phyloP scores from a whole-genome alignment of 1,140 invertebrate species.

The Eumeta japonica region DNA sequence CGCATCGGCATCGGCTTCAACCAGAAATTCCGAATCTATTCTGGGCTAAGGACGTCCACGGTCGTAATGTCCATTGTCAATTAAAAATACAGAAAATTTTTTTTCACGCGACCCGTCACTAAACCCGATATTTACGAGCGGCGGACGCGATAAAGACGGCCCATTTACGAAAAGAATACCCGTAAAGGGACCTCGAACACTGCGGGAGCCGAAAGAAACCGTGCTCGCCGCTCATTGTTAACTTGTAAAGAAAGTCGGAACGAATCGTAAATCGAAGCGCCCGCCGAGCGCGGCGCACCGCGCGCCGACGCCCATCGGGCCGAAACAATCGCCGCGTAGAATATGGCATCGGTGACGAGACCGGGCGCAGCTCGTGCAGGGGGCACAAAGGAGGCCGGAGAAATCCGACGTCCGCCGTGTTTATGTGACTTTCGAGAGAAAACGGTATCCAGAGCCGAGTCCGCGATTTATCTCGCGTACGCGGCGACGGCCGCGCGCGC shows the following conservation, averaged over 20 bases:
- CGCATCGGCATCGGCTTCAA: too few relatives aligned
- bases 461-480: conserved; percentile 3
- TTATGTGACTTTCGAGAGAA: conserved; percentile 27
- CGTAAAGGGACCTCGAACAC: too few relatives aligned
- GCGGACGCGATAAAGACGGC: too few relatives aligned
- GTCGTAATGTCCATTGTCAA: too few relatives aligned
- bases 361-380: conserved; percentile 42
- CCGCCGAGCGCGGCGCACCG: conserved; percentile 36
- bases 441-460: conserved; percentile 8
- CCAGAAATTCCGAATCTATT: too few relatives aligned
- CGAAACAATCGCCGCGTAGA: conserved; percentile 39
- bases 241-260: conserved; percentile 43
- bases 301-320: conserved; percentile 38
- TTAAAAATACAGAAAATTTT: too few relatives aligned
- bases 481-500: conserved; percentile 7
- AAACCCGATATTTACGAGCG: too few relatives aligned
- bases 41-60: too few relatives aligned
- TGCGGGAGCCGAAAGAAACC: too few relatives aligned
- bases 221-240: conserved; percentile 26
- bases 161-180: too few relatives aligned
- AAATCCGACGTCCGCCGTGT: conserved; percentile 24
- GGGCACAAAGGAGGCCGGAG: conserved; percentile 41
- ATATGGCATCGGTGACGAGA: conserved; percentile 22
- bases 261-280: conserved; percentile 50
- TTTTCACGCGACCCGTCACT: too few relatives aligned